Conservation (phyloP, 1,140 invertebrate genomes). For the Streblospio benedicti region DNA sequence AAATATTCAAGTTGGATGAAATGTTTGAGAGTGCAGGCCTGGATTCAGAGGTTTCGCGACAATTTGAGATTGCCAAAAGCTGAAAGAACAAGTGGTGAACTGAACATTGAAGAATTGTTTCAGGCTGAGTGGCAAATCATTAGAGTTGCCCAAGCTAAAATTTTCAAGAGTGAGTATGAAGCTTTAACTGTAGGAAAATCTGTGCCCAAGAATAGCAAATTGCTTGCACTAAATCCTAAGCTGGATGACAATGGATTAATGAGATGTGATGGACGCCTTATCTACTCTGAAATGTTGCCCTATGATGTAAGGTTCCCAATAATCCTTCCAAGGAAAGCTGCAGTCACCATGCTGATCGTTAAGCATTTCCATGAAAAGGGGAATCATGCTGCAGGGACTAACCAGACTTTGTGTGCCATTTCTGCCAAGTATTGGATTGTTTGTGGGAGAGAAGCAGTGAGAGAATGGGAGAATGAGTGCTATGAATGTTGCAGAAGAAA, state of each 20-base stretch:
- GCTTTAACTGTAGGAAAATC: too few species aligned
- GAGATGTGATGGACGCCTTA: too few species aligned
- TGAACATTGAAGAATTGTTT: background rate
- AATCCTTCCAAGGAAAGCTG: constrained; percentile 17
- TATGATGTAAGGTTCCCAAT: too few species aligned
- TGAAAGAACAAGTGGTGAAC: background rate
- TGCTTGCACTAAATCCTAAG: too few species aligned
- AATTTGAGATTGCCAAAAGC: background rate
- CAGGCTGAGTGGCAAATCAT: constrained; percentile 9
- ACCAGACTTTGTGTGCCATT: too few species aligned
- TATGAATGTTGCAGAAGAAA: background rate
- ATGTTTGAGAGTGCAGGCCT: background rate
- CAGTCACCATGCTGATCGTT: constrained; percentile 15
- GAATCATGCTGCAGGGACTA: background rate
- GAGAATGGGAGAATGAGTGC: too few species aligned
- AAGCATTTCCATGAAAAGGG: constrained; percentile 16
- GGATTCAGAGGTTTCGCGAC: background rate
- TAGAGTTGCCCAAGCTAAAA: constrained; percentile 9
- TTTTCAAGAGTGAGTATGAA: too few species aligned
- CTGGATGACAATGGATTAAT: too few species aligned
- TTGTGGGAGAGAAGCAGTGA: too few species aligned
- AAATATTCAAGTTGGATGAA: background rate
- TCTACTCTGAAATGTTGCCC: too few species aligned
- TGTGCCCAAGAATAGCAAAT: too few species aligned
- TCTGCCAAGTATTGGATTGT: too few species aligned